These are phyloP conservation scores for Cerastis leucographa DNA, from an alignment of 2,888 invertebrate species.

Conservation along the genomic window DNA sequence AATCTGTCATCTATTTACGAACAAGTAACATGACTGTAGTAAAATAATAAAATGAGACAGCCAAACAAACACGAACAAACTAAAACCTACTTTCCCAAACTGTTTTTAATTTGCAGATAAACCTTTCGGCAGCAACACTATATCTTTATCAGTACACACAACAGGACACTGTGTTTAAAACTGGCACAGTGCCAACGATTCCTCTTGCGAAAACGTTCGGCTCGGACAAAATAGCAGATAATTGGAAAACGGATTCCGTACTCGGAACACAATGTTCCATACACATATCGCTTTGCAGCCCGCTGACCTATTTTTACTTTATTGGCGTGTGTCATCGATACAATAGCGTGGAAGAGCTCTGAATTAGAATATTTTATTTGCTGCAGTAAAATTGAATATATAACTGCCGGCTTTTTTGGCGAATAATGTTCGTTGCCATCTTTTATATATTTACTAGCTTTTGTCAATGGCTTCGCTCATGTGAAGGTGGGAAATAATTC, in stretches of 20 bases:
- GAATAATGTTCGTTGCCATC: background rate
- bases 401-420: slow-evolving; percentile 17
- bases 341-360: slow-evolving; percentile 50
- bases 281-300: slow-evolving; percentile 60
- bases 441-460: background rate
- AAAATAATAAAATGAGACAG: background rate
- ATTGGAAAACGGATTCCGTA: slow-evolving; percentile 63
- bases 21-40: too few relatives aligned
- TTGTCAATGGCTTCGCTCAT: background rate
- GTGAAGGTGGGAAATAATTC: background rate
- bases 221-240: slow-evolving; percentile 58
- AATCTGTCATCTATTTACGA: background rate
- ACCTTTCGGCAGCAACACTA: slow-evolving; percentile 38
- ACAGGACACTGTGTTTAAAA: slow-evolving; percentile 48
- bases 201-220: slow-evolving; percentile 34
- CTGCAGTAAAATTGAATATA: slow-evolving; percentile 55
- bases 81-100: slow-evolving; percentile 12
- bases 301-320: slow-evolving; percentile 63
- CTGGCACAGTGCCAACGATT: slow-evolving; percentile 62
- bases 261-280: slow-evolving; percentile 56
- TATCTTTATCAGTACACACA: slow-evolving; percentile 43
- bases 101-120: slow-evolving; percentile 35
- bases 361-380: slow-evolving; percentile 65
- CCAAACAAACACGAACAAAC: slow-evolving; percentile 11
- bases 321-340: slow-evolving; percentile 65